Base-by-base conservation (phyloP, 1,140 invertebrate genomes). In the Drosophila kurseongensis region DNA sequence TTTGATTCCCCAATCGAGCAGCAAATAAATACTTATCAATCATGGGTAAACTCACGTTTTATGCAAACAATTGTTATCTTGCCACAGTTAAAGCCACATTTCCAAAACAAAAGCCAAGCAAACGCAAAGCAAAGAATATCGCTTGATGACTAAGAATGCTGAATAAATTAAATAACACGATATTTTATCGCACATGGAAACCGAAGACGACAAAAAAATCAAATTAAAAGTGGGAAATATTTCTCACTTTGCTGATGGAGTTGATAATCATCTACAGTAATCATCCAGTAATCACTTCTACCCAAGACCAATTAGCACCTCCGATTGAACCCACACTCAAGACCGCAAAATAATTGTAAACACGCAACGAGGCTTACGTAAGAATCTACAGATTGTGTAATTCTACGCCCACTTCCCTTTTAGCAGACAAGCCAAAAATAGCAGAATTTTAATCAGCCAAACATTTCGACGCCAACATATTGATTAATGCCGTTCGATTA, bases 401-500 rank as follows among this genome's bases (percentile, higher is more conserved):
- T 48, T 42, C 18, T 12, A 41, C 65, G 12, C 65, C 51, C 40
- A 42, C 40, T 79, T 59, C 54, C 48, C 67, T 38, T 23, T 29
- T 6, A 18, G 59, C 52, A 61, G 72, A 47, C 40, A 74, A 29
- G 42, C 65, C 82, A 48, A 76, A 86, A 88, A 88, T 83, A 89
- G 76, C 48, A 66, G 78, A 83, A 62, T 89, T 71, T 57, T 83
- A 88, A 88, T 88, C 84, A 79, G 62, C 60, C 80, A 81, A 80
- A 75, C 72, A 55, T 65, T 79, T 85, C 63, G 77, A 65, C 73
- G 80, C 58, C 72, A 16, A 12, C 29, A 79, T 88, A 88, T 88
- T 83, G 83, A 88, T 88, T 88, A 83, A 80, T 83, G 60, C 61
- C 63, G 59, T 89, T 73, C 83, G 83, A 83, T 86, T 83, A 88